Percentiles rank a stretch among this genome's conserved stretches.
phyloP scores from a whole-genome alignment of 2,113 vertebrate species.

The Psephotus haematonotus region DNA sequence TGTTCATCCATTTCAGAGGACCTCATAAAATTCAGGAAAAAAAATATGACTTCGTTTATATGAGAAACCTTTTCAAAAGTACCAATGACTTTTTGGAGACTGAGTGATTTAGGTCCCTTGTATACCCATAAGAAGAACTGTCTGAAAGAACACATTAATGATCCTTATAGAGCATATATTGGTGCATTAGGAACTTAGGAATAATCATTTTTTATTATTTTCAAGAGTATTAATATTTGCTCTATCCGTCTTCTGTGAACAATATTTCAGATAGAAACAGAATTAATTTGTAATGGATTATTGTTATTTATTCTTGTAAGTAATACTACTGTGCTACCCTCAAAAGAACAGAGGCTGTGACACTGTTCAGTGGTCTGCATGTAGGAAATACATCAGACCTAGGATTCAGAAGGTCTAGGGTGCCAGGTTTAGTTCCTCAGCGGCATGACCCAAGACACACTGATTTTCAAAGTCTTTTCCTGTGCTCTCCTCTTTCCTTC shows the following conservation, averaged over 20 bases:
- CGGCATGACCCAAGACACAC: background rate
- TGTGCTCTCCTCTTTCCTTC: background rate
- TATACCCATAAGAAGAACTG: background rate
- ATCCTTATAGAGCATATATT: background rate
- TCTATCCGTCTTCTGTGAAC: background rate
- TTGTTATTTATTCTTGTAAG: background rate
- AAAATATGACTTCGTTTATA: background rate
- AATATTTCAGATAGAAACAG: background rate
- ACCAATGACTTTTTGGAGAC: background rate
- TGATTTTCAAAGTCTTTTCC: background rate
- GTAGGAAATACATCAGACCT: background rate
- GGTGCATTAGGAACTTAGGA: background rate
- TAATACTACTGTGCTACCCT: background rate
- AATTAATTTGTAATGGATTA: background rate
- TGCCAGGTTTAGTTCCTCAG: background rate
- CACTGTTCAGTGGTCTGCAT: background rate
- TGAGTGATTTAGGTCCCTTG: background rate
- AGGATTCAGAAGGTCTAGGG: background rate
- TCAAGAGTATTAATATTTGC: background rate
- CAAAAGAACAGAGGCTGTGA: background rate
- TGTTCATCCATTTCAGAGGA: conserved; percentile 26
- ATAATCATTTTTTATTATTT: background rate
- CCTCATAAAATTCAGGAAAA: conserved; percentile 31
- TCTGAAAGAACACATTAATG: background rate
- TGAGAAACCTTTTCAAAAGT: background rate